Percentiles rank a stretch among this genome's conserved stretches.
Evolutionary conservation across 2,797 vertebrate genomes (phyloP).

Genomic region (Propithecus perrieri): DNA sequence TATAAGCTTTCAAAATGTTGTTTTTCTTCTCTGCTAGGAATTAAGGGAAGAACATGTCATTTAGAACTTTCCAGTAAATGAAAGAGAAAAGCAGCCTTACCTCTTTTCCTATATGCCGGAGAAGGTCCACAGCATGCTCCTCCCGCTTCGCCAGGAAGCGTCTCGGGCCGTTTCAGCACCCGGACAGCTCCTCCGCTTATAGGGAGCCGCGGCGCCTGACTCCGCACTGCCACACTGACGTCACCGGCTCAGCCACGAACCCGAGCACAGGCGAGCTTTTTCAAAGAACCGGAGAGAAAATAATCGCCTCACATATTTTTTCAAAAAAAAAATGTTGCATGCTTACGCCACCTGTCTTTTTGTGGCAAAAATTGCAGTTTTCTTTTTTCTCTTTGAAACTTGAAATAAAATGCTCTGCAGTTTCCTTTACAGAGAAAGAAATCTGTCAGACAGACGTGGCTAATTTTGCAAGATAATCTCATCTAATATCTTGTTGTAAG

Average conservation of each 20-base stretch:
- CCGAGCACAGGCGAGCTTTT: constrained; percentile 63
- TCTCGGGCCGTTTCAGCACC: constrained; percentile 89
- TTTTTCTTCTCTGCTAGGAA: constrained; percentile 40
- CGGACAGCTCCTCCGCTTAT: constrained; percentile 92
- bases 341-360: constrained; percentile 82
- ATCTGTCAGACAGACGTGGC: constrained; percentile 15
- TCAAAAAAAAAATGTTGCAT: constrained; percentile 63
- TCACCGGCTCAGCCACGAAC: constrained; percentile 73
- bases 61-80: constrained; percentile 61
- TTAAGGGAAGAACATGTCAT: neutral
- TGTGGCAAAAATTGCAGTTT: constrained; percentile 77
- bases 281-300: constrained; percentile 77
- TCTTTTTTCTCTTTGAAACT: constrained; percentile 42
- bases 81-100: constrained; percentile 75
- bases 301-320: constrained; percentile 70
- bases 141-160: constrained; percentile 62
- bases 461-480: constrained; percentile 50
- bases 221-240: constrained; percentile 82
- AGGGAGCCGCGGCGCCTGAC: constrained; percentile 79
- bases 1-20: neutral
- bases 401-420: constrained; percentile 47
- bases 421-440: constrained; percentile 56
- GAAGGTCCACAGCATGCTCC: constrained; percentile 61
- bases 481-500: neutral
- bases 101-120: constrained; percentile 71